A percentile compares a stretch with the other conserved stretches of the same genome.
These are phyloP conservation scores for Crypturellus undulatus DNA, from an alignment of 2,113 vertebrate genomes.

Conservation along the genomic window DNA sequence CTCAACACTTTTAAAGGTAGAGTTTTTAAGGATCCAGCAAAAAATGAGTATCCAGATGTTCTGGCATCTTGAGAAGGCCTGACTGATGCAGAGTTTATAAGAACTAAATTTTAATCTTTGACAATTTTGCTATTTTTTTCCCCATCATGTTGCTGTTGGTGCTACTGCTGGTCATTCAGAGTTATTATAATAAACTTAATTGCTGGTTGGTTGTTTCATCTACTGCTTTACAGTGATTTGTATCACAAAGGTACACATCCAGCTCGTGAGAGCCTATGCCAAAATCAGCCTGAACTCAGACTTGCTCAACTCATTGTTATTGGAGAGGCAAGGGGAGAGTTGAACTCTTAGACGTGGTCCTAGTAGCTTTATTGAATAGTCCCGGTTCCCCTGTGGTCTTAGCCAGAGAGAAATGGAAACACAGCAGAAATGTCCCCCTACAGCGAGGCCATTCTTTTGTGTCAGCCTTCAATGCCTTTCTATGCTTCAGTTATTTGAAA, in stretches of 20 bases:
- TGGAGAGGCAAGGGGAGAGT: not conserved
- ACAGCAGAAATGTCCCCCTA: not conserved
- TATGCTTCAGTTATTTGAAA: not conserved
- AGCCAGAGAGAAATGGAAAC: not conserved
- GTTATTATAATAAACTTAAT: not conserved
- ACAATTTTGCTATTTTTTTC: not conserved
- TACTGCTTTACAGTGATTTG: not conserved
- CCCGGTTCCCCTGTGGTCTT: not conserved
- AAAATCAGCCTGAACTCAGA: not conserved
- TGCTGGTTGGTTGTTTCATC: not conserved
- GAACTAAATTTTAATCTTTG: not conserved
- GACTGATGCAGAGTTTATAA: not conserved
- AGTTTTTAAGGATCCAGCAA: slow-evolving; percentile 11
- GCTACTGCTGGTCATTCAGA: not conserved
- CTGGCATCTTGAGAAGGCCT: not conserved
- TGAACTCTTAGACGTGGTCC: not conserved
- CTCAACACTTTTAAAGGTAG: not conserved
- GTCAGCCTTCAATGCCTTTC: not conserved
- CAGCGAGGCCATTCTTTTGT: accelerated
- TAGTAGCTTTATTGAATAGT: not conserved
- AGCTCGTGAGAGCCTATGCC: not conserved
- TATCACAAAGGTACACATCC: not conserved
- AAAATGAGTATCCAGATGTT: slow-evolving; percentile 2
- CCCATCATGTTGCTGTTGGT: not conserved
- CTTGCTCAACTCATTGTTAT: not conserved